Evolutionary conservation across 2,797 vertebrate species (phyloP), one percentile per base, ranked within the genome.

Genomic region (Forpus xanthops): DNA sequence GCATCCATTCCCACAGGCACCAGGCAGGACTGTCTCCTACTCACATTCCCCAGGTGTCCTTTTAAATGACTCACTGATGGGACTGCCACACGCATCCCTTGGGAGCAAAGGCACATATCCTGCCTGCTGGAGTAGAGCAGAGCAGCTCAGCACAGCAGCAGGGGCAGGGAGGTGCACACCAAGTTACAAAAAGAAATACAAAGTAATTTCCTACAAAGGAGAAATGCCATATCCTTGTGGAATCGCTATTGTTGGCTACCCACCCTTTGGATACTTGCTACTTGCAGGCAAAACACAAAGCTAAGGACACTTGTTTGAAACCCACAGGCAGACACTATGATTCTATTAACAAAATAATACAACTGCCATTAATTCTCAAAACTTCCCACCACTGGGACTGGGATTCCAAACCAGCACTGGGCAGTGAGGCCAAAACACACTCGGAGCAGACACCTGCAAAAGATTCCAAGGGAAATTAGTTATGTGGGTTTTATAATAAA

Each of bases 391-490:
- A 56, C 73, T 94, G 92, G 90, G 96, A 96, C 87, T 68, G 90
- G 71, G 90, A 95, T 87, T 96, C 79, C 83, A 97, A 92, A 86
- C 96, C 85, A 96, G 89, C 58, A 68, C 81, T 67, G 88, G 90
- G 92, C 90, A 91, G 77, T 1, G 37, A 97, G 89, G 95, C 95
- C 94, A 96, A 97, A 96, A 96, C 96, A 97, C 77, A 97, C 93
- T 96, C 82, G 62, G 92, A 96, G 82, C 86, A 90, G 90, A 96
- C n/a, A 61, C 94, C 95, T 97, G 93, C 78, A 81, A 70, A 93
- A 92, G 85, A 90, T 42, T 66, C 95, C 96, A 97, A 97, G 96
- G 74, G 87, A 95, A 82, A 70, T 92, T 56, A 93, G 85, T 89
- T 74, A 79, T 42, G 93, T 87, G 93, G 93, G 92, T 28, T 89